Evolutionary conservation across 2,797 vertebrate species (phyloP).

Genomic region (Taenioides sp.): DNA sequence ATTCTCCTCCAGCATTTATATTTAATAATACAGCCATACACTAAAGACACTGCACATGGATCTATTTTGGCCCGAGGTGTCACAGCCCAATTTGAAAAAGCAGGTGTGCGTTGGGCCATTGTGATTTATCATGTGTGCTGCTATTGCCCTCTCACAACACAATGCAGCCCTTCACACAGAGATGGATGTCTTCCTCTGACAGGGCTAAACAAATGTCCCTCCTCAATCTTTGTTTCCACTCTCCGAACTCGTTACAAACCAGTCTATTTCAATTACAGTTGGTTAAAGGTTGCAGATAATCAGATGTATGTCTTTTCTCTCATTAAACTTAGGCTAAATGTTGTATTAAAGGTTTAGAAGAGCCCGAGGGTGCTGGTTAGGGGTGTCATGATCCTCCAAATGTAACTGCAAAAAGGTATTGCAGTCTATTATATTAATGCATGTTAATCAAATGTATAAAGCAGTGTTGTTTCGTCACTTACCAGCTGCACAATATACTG

Average conservation of each 20-base stretch:
- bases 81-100: conserved; percentile 38
- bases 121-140: conserved; percentile 67
- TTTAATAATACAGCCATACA: conserved; percentile 7
- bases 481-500: too few relatives aligned
- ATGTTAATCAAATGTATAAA: too few relatives aligned
- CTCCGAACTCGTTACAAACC: conserved; percentile 50
- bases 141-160: conserved; percentile 57
- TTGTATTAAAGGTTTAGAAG: conserved; percentile 34
- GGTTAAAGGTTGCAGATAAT: conserved; percentile 35
- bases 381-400: conserved; percentile 9
- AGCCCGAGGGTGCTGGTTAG: conserved; percentile 16
- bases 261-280: conserved; percentile 33
- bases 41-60: conserved; percentile 14
- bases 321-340: conserved; percentile 23
- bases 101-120: conserved; percentile 52
- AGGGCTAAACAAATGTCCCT: conserved; percentile 58
- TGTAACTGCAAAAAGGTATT: too few relatives aligned
- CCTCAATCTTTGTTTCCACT: conserved; percentile 45
- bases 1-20: neutral
- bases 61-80: conserved; percentile 29
- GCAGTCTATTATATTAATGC: neutral
- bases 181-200: conserved; percentile 59
- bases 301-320: conserved; percentile 30
- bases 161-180: conserved; percentile 53
- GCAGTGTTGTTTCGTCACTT: too few relatives aligned